These are phyloP conservation scores for Tapirus terrestris DNA, from an alignment of 2,113 vertebrate genomes.

Conservation along the genomic window DNA sequence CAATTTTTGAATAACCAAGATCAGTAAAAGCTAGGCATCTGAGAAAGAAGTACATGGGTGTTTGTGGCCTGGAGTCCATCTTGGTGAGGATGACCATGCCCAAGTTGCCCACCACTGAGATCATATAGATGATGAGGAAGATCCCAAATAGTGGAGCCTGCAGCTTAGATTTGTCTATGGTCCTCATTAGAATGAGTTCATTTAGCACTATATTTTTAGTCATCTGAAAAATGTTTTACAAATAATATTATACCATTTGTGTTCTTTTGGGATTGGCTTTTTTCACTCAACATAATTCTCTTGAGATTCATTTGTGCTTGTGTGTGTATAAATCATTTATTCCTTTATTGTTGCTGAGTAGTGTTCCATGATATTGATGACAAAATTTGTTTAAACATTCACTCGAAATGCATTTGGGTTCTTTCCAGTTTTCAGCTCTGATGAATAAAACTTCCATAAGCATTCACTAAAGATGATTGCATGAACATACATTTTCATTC, in stretches of 20 bases:
- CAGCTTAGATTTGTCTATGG: neutral
- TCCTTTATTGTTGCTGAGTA: neutral
- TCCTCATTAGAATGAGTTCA: neutral
- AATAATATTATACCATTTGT: neutral
- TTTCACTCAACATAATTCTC: neutral
- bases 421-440: neutral
- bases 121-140: conserved; percentile 53
- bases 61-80: neutral
- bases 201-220: neutral
- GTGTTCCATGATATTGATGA: neutral
- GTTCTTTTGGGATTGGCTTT: neutral
- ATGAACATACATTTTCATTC: neutral
- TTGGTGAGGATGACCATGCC: conserved; percentile 46
- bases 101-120: conserved; percentile 59
- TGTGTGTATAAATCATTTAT: neutral
- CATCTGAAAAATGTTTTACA: neutral
- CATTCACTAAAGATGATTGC: neutral
- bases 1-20: conserved; percentile 29
- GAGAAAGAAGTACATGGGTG: conserved; percentile 67
- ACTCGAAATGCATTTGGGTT: neutral
- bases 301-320: neutral
- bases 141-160: neutral
- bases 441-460: neutral
- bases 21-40: conserved; percentile 25
- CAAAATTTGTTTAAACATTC: neutral